A percentile compares a stretch with the other conserved stretches of the same genome.
Conservation (phyloP, 2,797 vertebrate species). For the Notolepis coatsorum region DNA sequence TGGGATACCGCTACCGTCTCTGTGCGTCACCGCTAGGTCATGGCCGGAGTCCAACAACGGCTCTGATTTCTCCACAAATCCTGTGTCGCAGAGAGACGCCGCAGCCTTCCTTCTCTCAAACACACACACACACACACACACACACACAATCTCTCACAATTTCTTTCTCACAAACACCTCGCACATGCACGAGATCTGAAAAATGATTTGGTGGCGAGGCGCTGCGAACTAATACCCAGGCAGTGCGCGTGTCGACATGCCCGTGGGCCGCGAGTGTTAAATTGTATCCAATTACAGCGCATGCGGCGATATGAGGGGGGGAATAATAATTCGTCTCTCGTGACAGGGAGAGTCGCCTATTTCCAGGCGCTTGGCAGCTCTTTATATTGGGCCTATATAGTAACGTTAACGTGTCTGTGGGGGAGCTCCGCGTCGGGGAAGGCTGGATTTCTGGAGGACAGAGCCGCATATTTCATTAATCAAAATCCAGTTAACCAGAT, state of each 20-base stretch:
- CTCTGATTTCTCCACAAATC: conserved; percentile 66
- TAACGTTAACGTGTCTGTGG: conserved; percentile 33
- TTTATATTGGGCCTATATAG: conserved; percentile 49
- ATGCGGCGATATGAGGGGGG: conserved; percentile 68
- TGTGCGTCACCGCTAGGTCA: conserved; percentile 80
- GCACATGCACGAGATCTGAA: conserved; percentile 69
- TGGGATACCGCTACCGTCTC: too few species aligned
- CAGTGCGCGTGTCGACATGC: conserved; percentile 75
- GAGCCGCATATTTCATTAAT: conserved; percentile 68
- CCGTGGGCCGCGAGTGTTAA: conserved; percentile 81
- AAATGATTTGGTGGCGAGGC: conserved; percentile 73
- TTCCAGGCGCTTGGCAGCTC: conserved; percentile 48
- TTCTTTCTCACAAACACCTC: background rate
- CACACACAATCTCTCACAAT: conserved; percentile 7
- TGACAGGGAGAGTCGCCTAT: conserved; percentile 76
- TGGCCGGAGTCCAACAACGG: conserved; percentile 78
- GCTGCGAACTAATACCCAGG: conserved; percentile 74
- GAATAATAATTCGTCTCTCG: conserved; percentile 74
- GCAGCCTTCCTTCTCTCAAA: background rate
- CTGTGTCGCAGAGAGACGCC: conserved; percentile 30
- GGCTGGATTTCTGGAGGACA: conserved; percentile 58
- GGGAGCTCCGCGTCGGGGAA: conserved; percentile 18
- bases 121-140: background rate
- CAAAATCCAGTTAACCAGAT: conserved; percentile 77
- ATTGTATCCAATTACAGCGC: conserved; percentile 82